These are phyloP conservation scores for Notarius quadriscutis DNA, from an alignment of 2,113 vertebrate genomes.

Conservation along the genomic window DNA sequence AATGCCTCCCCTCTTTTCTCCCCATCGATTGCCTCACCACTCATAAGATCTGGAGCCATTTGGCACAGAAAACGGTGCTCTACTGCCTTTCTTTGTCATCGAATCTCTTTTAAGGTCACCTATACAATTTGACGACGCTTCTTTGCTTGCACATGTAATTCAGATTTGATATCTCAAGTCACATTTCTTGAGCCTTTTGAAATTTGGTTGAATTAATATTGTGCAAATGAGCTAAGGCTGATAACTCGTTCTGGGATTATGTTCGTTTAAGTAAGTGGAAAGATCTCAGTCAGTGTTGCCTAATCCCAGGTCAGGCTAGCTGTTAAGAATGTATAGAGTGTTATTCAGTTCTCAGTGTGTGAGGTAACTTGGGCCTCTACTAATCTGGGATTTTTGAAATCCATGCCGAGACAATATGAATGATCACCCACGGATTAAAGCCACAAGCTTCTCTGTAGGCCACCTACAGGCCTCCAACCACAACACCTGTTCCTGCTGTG, in stretches of 20 bases:
- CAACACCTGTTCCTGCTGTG: conserved; percentile 31
- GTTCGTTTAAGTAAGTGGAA: neutral
- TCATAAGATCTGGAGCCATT: conserved; percentile 25
- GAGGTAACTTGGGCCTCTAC: conserved; percentile 40
- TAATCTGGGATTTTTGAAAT: conserved; percentile 56
- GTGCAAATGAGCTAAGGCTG: neutral
- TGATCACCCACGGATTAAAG: conserved; percentile 50
- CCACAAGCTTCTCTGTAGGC: conserved; percentile 33
- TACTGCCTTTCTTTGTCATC: conserved; percentile 3
- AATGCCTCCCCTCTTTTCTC: conserved; percentile 58
- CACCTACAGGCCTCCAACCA: conserved; percentile 45
- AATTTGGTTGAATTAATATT: conserved; percentile 1
- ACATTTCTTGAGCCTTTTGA: neutral
- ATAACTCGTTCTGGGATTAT: neutral
- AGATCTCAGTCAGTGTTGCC: conserved; percentile 30
- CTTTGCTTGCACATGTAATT: neutral
- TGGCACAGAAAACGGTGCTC: neutral
- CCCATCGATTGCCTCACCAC: conserved; percentile 43
- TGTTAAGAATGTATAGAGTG: conserved; percentile 38
- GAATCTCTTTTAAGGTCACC: conserved; percentile 25
- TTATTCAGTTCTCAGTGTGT: conserved; percentile 44
- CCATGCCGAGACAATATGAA: conserved; percentile 39
- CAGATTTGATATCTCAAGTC: conserved; percentile 2
- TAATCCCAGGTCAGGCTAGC: conserved; percentile 40
- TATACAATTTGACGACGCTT: neutral